Evolutionary conservation across 2,888 invertebrate species (phyloP).

Genomic region (Drosophila putrida): DNA sequence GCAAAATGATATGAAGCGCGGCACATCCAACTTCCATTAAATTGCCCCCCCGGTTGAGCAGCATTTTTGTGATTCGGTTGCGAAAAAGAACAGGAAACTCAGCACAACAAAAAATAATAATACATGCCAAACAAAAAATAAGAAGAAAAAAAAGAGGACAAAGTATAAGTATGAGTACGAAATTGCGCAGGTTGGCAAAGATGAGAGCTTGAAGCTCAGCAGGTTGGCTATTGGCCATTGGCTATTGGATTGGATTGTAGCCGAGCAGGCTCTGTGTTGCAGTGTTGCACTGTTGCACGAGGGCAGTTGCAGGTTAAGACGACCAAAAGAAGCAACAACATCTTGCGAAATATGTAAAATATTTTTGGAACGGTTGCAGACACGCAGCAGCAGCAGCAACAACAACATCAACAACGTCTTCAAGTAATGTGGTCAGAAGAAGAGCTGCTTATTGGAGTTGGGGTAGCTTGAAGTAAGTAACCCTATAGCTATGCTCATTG

Average conservation of each 20-base stretch:
- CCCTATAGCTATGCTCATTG: slow-evolving; percentile 68
- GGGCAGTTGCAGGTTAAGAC: slow-evolving; percentile 30
- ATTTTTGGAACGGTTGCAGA: slow-evolving; percentile 76
- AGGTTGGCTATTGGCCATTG: slow-evolving; percentile 47
- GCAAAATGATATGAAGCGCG: slow-evolving; percentile 56
- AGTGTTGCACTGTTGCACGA: slow-evolving; percentile 15
- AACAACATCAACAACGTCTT: slow-evolving; percentile 20
- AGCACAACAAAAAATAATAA: slow-evolving; percentile 40
- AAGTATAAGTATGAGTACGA: slow-evolving; percentile 27
- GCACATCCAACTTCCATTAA: slow-evolving; percentile 69
- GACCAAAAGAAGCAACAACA: slow-evolving; percentile 30
- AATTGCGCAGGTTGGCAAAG: slow-evolving; percentile 66
- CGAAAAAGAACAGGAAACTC: slow-evolving; percentile 80
- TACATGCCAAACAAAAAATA: slow-evolving; percentile 32
- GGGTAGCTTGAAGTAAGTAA: slow-evolving; percentile 46
- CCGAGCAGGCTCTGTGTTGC: slow-evolving; percentile 62
- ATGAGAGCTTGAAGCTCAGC: slow-evolving; percentile 64
- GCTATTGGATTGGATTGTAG: slow-evolving; percentile 61
- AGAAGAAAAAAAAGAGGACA: slow-evolving; percentile 19
- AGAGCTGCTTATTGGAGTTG: slow-evolving; percentile 16
- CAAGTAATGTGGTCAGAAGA: slow-evolving; percentile 43
- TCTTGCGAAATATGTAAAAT: slow-evolving; percentile 75
- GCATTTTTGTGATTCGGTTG: slow-evolving; percentile 73
- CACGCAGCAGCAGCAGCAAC: slow-evolving; percentile 42
- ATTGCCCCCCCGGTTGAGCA: slow-evolving; percentile 70